Base-by-base conservation (phyloP, 2,888 invertebrate genomes). In the Drosophila histrio region DNA sequence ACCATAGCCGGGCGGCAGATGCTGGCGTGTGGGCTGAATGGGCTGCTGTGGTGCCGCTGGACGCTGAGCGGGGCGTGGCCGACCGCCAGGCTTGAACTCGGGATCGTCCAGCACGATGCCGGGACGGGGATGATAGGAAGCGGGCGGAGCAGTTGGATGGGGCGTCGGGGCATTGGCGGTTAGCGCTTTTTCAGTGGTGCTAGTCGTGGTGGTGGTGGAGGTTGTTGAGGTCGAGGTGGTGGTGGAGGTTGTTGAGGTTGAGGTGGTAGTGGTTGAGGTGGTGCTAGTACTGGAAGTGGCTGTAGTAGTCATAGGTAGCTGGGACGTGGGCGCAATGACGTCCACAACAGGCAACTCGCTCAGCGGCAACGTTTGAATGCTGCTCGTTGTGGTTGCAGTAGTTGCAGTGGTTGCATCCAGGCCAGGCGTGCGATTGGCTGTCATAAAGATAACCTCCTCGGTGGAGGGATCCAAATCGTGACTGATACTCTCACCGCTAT, bases 51-150 rank as follows among this genome's bases (percentile, higher is more conserved):
- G 91, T 1, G 74, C 62, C 8, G 77, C 67, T 1, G 87, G 75
- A 4, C 87, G 82, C 19, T 67, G 84, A 1, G 66, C 74, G 92
- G 28, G 90, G 5, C 81, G 89, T 53, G 84, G 91, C 56, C 87
- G 87, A 17, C 76, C 90, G 0, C 94, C 94, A 0, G 95, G 96
- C 84, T 95, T 95, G 91, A 95, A 96, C 90, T 96, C 96, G 0
- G 96, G 94, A 88, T 97, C 97, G 74, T 97, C 97, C 11, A 97
- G 92, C 0, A 97, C 97, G 57, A 97, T 96, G 17, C 97, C 97
- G 0, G 97, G 97, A 8, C 97, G 93, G 0, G 96, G 96, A 22
- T 95, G 94, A 90, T 96, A 96, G 0, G 94, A 67, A 36, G 78
- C 72, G 9, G 83, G 77, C 28, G 85, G 73, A 39, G 87, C 56